These are phyloP conservation scores for Pachliopta kotzebuea DNA, from an alignment of 2,888 invertebrate genomes.

Conservation along the genomic window DNA sequence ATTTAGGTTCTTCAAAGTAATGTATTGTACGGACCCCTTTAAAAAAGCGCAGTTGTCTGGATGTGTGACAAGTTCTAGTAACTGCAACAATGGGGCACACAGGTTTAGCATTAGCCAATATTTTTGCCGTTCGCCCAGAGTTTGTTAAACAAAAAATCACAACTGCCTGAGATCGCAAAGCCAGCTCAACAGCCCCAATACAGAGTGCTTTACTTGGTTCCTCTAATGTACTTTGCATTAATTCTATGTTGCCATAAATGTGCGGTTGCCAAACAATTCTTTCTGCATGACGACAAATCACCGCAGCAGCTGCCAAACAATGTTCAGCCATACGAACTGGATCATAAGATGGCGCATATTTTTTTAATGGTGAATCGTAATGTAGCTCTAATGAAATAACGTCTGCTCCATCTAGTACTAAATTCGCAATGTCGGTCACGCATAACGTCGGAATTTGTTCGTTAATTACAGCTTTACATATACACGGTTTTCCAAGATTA, in stretches of 20 bases:
- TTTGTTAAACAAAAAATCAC: constrained; percentile 89
- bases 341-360: constrained; percentile 54
- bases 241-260: constrained; percentile 86
- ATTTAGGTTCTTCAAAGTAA: constrained; percentile 64
- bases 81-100: constrained; percentile 88
- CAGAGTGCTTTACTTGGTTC: constrained; percentile 78
- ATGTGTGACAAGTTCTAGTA: constrained; percentile 84
- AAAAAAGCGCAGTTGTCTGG: constrained; percentile 81
- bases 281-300: constrained; percentile 93
- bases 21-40: constrained; percentile 76
- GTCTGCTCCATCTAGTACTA: constrained; percentile 94
- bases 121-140: constrained; percentile 85
- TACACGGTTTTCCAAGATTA: constrained; percentile 90
- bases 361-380: constrained; percentile 66
- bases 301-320: constrained; percentile 84
- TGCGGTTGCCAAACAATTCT: constrained; percentile 90
- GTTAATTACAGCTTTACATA: constrained; percentile 93
- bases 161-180: constrained; percentile 58
- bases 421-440: constrained; percentile 93
- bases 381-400: constrained; percentile 89
- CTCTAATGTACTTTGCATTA: constrained; percentile 79
- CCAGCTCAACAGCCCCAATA: constrained; percentile 64
- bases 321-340: constrained; percentile 79
- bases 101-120: constrained; percentile 85
- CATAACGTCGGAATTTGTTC: constrained; percentile 88